Evolutionary conservation across 2,888 invertebrate genomes (phyloP), one percentile per base, ranked within the genome.

Genomic region (Thyatira batis): DNA sequence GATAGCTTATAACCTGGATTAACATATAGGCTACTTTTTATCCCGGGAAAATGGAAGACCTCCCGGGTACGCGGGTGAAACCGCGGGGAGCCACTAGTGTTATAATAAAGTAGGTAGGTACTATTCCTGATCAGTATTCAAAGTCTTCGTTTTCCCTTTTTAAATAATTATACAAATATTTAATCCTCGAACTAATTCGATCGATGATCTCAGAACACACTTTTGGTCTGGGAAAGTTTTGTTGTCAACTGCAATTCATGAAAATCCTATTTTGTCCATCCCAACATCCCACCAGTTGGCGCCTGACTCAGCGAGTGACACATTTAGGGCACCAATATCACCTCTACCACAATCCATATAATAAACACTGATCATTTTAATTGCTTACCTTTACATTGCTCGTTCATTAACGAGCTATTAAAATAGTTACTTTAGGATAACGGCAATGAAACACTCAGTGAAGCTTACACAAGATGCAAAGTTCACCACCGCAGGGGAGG

Each of bases 301-400:
- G 56, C 54, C 63, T 87, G 84, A 87, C 57, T 85, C 87, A 86
- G 65, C 60, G 64, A 53, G 62, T 87, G 86, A 87, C 87, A 86
- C 87, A 87, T 87, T 87, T 83, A 76, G 87, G 83, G 51, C 85
- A 81, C 67, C 67, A 81, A 82, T 84, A 80, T 55, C 50, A 44
- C 55, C 62, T 62, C 55, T 63, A 58, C 59, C 52, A 67, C 69
- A 67, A 52, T 11, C 17, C 6, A 13, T 8, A 2, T 13, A 17
- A 39, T 17, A 17, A 13, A n/a, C 9, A 11, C 8, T 39, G 39
- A 17, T 39, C 13, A 17, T 39, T 39, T 8, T 17, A n/a, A 39
- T 39, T 39, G 17, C 13, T 17, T 17, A 17, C 13, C 13, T 17
- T 8, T 39, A 39, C 39, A 39, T 39, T 39, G 39, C 39, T 6